Conservation (phyloP, 1,140 invertebrate species). For the Pseudomyrmex gracilis region DNA sequence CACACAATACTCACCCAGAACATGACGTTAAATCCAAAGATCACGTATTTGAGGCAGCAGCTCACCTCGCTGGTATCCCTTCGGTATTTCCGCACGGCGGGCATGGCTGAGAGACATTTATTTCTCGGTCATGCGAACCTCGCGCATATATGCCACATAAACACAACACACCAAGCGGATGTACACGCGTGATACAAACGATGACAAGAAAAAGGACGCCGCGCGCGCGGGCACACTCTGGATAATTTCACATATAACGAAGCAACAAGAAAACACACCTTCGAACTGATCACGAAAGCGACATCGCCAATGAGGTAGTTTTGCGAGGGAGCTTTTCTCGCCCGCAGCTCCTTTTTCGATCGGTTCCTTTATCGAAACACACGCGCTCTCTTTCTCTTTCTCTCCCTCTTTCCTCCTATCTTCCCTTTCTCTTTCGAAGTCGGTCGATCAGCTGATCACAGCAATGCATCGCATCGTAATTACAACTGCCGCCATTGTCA, state of each 20-base stretch:
- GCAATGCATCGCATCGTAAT: conserved; percentile 72
- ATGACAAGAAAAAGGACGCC: background rate
- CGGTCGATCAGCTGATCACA: conserved; percentile 79
- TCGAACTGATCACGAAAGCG: conserved; percentile 53
- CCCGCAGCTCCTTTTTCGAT: background rate
- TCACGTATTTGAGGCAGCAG: conserved; percentile 98
- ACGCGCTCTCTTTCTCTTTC: background rate
- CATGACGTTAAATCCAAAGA: conserved; percentile 98
- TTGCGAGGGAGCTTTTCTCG: conserved; percentile 16
- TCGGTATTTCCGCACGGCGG: conserved; percentile 89
- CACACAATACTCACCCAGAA: conserved; percentile 94
- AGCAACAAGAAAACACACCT: conserved; percentile 35
- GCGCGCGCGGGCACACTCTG: conserved; percentile 8
- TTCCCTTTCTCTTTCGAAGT: background rate
- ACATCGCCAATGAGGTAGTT: conserved; percentile 47
- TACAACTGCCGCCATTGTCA: conserved; percentile 78
- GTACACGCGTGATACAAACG: conserved; percentile 38
- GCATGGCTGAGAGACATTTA: conserved; percentile 79
- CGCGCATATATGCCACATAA: conserved; percentile 70
- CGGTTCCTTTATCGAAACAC: conserved; percentile 3
- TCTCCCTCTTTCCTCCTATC: background rate
- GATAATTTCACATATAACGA: conserved; percentile 53
- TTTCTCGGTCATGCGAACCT: conserved; percentile 67
- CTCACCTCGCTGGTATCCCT: conserved; percentile 97
- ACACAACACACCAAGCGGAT: conserved; percentile 56